These are phyloP conservation scores for Vanessa cardui DNA, from an alignment of 2,888 invertebrate genomes.

Conservation along the genomic window DNA sequence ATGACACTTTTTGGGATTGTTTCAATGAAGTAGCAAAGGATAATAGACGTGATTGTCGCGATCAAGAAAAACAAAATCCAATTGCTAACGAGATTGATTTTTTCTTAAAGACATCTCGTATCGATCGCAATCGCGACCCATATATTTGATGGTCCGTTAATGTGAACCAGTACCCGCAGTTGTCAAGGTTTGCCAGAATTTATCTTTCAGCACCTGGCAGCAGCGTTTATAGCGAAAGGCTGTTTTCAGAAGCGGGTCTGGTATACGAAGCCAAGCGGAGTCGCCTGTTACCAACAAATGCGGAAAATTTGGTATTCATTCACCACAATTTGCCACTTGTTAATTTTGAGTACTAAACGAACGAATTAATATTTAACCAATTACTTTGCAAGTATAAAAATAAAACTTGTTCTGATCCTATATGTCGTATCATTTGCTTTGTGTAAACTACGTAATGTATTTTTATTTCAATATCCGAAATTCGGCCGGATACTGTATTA, in stretches of 20 bases:
- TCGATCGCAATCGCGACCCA: slow-evolving; percentile 38
- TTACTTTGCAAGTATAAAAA: too few species aligned
- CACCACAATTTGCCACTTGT: too few species aligned
- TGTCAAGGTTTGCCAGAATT: slow-evolving; percentile 31
- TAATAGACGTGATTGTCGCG: slow-evolving; percentile 22
- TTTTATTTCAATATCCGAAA: neutral
- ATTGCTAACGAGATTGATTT: slow-evolving; percentile 35
- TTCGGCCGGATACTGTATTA: too few species aligned
- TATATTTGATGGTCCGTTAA: slow-evolving; percentile 38
- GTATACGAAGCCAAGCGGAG: slow-evolving; percentile 40
- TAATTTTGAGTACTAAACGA: too few species aligned
- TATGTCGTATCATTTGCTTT: slow-evolving; percentile 18
- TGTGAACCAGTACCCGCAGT: slow-evolving; percentile 34
- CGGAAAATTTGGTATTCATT: too few species aligned
- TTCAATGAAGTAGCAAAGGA: slow-evolving; percentile 30
- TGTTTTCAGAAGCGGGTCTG: slow-evolving; percentile 1
- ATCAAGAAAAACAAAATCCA: slow-evolving; percentile 29
- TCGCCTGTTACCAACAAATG: slow-evolving; percentile 34
- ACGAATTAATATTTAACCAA: too few species aligned
- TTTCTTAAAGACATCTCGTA: slow-evolving; percentile 37
- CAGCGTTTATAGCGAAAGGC: slow-evolving; percentile 15
- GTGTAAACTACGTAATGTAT: neutral
- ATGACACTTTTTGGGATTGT: slow-evolving; percentile 15
- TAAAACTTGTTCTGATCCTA: too few species aligned
- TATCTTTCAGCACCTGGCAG: slow-evolving; percentile 33